Evolutionary conservation across 2,797 vertebrate species (phyloP), one percentile per base, ranked within the genome.

Genomic region (Ptychadena robeensis): DNA sequence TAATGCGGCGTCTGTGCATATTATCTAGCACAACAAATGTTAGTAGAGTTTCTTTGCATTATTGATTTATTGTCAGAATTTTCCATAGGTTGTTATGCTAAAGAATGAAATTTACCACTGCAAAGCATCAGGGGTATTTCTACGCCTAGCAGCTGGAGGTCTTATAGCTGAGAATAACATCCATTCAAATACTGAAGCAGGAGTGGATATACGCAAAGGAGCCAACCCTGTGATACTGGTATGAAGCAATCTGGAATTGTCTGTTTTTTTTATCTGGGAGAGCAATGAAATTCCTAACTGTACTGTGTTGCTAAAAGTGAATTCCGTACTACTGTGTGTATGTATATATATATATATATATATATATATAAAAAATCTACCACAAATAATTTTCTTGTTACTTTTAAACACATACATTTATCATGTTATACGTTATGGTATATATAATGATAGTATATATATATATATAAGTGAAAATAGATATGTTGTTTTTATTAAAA

Each of bases 91-190:
- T 22, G 89, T 96, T 83, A 93, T 97, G 95, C 90, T 98, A 86
- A 94, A 94, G 88, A 97, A 96, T 0, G 93, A 95, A 88, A 93
- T 96, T 86, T 92, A 93, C 40, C 95, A 93, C 82, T 98, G 96
- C 88, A 92, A 94, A 80, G 95, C 95, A 0, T 96, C 96, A 0
- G 95, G 96, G 28, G 93, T 96, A 82, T 96, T 96, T 88, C 89
- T 96, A 59, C 93, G 95, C 31, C 92, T 97, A 68, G 96, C 94
- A 0, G 95, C 93, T 14, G 94, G 95, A 82, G 95, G 96, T 79
- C 92, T 97, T 86, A 95, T 96, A 0, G 96, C 95, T 0, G 95
- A 95, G 86, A 98, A 96, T 90, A 95, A 94, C 86, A 96, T 96
- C 86, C 95, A 96, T 89, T 96, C 94, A 0, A 97, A 97, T 0